phyloP scores from a whole-genome alignment of 2,113 vertebrate species.

The Petaurus breviceps region DNA sequence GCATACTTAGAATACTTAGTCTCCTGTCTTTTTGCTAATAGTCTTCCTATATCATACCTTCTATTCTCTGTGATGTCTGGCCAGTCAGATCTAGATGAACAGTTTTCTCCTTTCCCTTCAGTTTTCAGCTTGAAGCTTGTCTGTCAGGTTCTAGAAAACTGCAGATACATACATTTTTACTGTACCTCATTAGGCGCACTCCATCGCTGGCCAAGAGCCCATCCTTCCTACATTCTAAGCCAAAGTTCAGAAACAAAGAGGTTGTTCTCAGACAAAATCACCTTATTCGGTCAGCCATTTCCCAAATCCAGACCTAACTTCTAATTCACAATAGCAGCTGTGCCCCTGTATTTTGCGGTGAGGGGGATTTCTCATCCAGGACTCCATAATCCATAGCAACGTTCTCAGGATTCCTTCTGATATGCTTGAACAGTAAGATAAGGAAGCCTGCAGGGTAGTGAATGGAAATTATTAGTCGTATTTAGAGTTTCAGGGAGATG shows the following conservation, averaged over 20 bases:
- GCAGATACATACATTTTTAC: not conserved
- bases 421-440: not conserved
- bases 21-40: not conserved
- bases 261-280: not conserved
- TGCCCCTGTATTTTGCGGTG: no score
- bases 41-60: not conserved
- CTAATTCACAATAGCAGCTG: not conserved
- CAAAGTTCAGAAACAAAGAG: not conserved
- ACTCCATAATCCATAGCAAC: not conserved
- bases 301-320: not conserved
- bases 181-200: not conserved
- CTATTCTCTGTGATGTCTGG: not conserved
- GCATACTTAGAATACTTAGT: not conserved
- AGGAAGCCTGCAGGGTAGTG: not conserved
- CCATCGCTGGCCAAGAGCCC: not conserved
- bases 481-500: not conserved
- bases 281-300: not conserved
- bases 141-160: not conserved
- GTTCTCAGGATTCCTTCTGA: not conserved
- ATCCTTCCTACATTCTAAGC: not conserved
- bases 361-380: not conserved
- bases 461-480: not conserved
- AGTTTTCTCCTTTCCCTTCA: not conserved
- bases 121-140: not conserved
- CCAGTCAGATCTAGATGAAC: not conserved